These are phyloP conservation scores for Pangasius larnaudii DNA, from an alignment of 2,797 vertebrate genomes.

Conservation along the genomic window DNA sequence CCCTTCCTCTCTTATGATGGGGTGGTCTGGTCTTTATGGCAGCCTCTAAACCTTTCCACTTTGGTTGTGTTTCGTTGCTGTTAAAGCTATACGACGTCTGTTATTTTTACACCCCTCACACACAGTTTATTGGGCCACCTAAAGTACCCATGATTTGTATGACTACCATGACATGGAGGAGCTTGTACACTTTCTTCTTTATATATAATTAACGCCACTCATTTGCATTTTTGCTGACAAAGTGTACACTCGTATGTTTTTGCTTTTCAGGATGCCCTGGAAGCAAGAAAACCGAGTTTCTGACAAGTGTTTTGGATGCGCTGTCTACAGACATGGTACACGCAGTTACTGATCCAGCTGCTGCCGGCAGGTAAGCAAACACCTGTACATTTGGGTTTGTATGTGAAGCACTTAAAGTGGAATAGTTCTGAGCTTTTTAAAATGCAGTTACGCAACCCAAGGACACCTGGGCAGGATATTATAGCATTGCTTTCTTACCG, in stretches of 20 bases:
- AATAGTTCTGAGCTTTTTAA: neutral
- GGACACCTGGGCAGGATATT: neutral
- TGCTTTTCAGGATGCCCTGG: constrained; percentile 88
- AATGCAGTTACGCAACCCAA: neutral
- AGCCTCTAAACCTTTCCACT: constrained; percentile 58
- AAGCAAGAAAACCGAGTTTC: constrained; percentile 92
- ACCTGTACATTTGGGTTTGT: neutral
- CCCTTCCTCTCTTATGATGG: constrained; percentile 62
- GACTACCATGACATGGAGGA: neutral
- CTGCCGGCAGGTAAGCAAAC: constrained; percentile 83
- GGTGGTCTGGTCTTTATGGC: constrained; percentile 66
- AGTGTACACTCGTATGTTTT: neutral
- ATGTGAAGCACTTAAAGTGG: neutral
- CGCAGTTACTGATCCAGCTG: constrained; percentile 88
- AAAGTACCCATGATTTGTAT: constrained; percentile 52
- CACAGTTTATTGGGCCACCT: constrained; percentile 71
- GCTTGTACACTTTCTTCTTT: neutral
- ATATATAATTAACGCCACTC: neutral
- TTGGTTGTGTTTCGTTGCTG: constrained; percentile 55
- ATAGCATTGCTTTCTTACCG: too few relatives aligned
- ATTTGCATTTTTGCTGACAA: neutral
- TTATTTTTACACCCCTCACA: constrained; percentile 63
- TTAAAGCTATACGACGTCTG: constrained; percentile 61
- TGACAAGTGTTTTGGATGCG: constrained; percentile 93
- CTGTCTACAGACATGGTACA: constrained; percentile 97